These are phyloP conservation scores for Callospermophilus lateralis DNA, from an alignment of 2,113 vertebrate species.

Conservation along the genomic window DNA sequence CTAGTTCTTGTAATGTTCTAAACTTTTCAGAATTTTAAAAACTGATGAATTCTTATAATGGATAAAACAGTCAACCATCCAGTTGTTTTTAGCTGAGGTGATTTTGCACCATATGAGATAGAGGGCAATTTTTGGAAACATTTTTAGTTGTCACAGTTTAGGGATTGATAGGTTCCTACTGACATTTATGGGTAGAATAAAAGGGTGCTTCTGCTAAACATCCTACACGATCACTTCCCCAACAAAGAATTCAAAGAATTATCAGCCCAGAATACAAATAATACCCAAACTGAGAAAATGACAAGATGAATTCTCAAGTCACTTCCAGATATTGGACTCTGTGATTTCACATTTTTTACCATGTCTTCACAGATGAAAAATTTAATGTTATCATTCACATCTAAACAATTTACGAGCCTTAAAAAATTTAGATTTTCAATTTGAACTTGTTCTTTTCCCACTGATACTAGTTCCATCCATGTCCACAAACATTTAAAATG, in stretches of 20 bases:
- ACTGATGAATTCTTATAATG: not conserved
- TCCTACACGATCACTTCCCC: fast-evolving
- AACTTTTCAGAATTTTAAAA: not conserved
- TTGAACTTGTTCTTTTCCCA: not conserved
- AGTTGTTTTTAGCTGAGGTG: not conserved
- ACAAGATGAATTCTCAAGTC: not conserved
- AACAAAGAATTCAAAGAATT: not conserved
- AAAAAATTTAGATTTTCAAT: not conserved
- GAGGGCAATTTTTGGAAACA: not conserved
- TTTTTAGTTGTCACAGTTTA: not conserved
- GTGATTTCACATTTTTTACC: not conserved
- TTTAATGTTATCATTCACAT: not conserved
- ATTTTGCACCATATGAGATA: not conserved
- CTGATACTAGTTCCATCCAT: not conserved
- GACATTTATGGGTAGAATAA: not conserved
- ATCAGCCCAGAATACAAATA: not conserved
- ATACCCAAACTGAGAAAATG: not conserved
- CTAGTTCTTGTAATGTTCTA: not conserved
- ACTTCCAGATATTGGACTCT: not conserved
- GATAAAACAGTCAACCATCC: not conserved
- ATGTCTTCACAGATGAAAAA: not conserved
- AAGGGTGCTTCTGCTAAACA: not conserved
- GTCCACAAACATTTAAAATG: not conserved
- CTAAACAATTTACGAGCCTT: not conserved
- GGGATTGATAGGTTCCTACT: not conserved